These are phyloP conservation scores for Myocastor coypus DNA, from an alignment of 2,113 vertebrate genomes.

Conservation along the genomic window DNA sequence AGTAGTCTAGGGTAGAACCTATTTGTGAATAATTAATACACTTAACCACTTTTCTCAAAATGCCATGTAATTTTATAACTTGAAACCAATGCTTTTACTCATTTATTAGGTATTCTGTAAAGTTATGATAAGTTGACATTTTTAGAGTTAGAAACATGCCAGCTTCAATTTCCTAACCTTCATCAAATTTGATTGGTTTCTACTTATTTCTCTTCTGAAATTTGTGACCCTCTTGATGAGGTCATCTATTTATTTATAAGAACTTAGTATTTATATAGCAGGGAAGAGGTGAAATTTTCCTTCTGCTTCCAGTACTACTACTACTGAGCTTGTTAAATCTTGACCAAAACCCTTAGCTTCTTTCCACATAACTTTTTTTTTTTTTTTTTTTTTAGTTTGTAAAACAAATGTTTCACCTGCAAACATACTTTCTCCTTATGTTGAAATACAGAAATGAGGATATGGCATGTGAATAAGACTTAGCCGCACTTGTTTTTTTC, in stretches of 20 bases:
- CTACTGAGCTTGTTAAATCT: not conserved
- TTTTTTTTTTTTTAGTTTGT: not conserved
- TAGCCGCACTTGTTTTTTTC: not conserved
- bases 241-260: not conserved
- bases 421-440: not conserved
- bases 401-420: not conserved
- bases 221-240: not conserved
- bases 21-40: slow-evolving; percentile 64
- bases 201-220: slow-evolving; percentile 8
- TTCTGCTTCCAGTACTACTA: not conserved
- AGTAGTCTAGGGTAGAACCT: not conserved
- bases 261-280: not conserved
- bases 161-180: not conserved
- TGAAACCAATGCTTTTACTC: slow-evolving; percentile 49
- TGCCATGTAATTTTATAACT: slow-evolving; percentile 39
- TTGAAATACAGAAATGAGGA: not conserved
- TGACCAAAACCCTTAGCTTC: not conserved
- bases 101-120: slow-evolving; percentile 34
- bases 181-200: not conserved
- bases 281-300: not conserved
- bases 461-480: not conserved
- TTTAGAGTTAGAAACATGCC: not conserved
- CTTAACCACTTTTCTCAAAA: slow-evolving; percentile 63
- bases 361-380: not conserved
- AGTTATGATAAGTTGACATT: not conserved